phyloP scores from a whole-genome alignment of 64 coral and sea anemone genomes.

The Anthopleura sola region DNA sequence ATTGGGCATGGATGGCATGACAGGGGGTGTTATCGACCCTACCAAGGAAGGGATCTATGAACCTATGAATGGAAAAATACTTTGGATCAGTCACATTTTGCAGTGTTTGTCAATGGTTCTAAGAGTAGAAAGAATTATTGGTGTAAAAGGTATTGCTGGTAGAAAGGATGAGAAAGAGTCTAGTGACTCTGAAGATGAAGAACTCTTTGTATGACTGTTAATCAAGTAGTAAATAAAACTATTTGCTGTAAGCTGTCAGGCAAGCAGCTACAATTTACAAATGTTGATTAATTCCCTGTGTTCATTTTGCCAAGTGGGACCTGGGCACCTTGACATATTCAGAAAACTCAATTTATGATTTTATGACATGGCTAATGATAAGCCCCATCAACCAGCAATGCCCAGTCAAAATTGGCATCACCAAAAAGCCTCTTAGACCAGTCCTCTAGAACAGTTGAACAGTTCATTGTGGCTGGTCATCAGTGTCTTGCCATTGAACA shows the following conservation, averaged over 20 bases:
- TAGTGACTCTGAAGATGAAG: background rate
- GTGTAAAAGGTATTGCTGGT: conserved; percentile 6
- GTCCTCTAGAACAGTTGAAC: no score
- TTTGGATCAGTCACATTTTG: conserved; percentile 49
- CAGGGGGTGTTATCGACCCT: conserved; percentile 47
- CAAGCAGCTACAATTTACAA: no score
- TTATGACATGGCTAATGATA: no score
- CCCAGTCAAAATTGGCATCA: no score
- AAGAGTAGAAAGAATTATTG: conserved; percentile 61
- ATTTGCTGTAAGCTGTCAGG: background rate
- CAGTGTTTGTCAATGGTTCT: conserved; percentile 65
- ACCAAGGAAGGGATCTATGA: conserved; percentile 44
- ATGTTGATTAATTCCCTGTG: no score
- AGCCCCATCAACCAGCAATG: no score
- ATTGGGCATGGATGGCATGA: conserved; percentile 48
- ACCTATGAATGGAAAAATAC: conserved; percentile 54
- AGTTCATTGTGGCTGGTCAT: no score
- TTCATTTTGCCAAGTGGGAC: no score
- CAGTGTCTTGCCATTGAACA: no score
- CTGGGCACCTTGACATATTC: no score
- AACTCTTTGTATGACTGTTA: background rate
- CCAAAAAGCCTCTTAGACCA: no score
- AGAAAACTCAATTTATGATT: no score
- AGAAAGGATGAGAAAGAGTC: background rate
- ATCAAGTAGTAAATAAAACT: background rate